Evolutionary conservation across 2,113 vertebrate species (phyloP).

Genomic region (Echinops telfairi): DNA sequence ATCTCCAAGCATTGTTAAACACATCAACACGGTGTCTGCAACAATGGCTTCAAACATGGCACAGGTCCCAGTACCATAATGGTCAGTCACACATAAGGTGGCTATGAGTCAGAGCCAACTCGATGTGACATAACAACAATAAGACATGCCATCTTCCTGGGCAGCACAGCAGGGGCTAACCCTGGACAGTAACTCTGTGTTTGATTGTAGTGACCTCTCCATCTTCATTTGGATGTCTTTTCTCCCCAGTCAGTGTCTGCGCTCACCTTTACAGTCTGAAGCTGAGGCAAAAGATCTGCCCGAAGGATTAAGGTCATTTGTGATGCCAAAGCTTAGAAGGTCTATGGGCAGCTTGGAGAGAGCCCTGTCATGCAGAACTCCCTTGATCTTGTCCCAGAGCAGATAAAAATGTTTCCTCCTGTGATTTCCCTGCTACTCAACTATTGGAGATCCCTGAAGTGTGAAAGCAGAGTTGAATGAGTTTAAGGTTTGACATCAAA

Average conservation of each 20-base stretch:
- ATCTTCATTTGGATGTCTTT: conserved; percentile 29
- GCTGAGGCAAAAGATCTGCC: conserved; percentile 55
- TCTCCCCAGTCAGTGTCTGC: conserved; percentile 27
- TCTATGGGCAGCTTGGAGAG: conserved; percentile 35
- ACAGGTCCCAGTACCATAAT: neutral
- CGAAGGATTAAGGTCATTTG: neutral
- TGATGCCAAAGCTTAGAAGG: conserved; percentile 32
- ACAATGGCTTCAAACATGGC: neutral
- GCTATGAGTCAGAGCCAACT: neutral
- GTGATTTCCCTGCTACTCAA: neutral
- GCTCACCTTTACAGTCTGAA: conserved; percentile 43
- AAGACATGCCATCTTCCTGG: neutral
- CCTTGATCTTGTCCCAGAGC: conserved; percentile 1
- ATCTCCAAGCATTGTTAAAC: conserved; percentile 43
- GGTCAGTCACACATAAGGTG: neutral
- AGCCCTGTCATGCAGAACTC: neutral
- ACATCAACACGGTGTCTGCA: neutral
- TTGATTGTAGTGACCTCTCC: neutral
- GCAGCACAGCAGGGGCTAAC: conserved; percentile 26
- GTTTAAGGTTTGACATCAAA: neutral
- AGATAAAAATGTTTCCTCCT: neutral
- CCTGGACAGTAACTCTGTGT: conserved; percentile 5
- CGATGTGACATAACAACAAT: neutral
- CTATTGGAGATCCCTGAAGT: conserved; percentile 27
- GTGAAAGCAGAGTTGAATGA: neutral